Conservation (phyloP, 2,797 vertebrate genomes). For the Sebastes hopkinsi region DNA sequence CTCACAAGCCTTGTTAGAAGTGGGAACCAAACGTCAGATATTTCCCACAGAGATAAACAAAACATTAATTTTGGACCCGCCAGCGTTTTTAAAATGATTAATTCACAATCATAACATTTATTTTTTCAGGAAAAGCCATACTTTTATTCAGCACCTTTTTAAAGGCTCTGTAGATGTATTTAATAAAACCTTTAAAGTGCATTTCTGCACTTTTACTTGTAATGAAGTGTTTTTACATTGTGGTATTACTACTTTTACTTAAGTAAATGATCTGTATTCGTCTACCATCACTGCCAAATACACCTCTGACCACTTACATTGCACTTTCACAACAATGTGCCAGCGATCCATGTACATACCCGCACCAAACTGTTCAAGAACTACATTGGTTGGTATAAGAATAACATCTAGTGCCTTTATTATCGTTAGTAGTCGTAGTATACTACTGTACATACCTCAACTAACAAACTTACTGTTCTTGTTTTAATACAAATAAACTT, state of each 20-base stretch:
- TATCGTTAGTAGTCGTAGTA: not conserved
- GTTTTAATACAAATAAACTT: not conserved
- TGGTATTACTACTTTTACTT: not conserved
- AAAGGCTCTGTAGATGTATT: too few species aligned
- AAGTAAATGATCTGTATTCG: not conserved
- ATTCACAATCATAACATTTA: too few species aligned
- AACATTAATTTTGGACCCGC: too few species aligned
- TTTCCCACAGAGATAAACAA: too few species aligned
- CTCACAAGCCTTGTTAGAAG: too few species aligned
- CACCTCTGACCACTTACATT: not conserved
- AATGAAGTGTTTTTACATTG: not conserved
- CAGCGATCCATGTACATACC: not conserved
- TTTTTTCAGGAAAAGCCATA: too few species aligned
- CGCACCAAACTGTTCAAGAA: not conserved
- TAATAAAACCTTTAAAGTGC: not conserved
- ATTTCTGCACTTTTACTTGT: not conserved
- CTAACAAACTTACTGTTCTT: not conserved
- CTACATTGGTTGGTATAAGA: not conserved
- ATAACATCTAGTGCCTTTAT: not conserved
- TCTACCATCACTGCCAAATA: not conserved
- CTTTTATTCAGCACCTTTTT: too few species aligned
- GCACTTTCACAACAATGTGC: not conserved
- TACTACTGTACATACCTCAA: not conserved
- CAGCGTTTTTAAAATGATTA: too few species aligned
- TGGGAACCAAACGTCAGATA: too few species aligned